Percentiles rank a stretch among this genome's conserved stretches.
phyloP scores from a whole-genome alignment of 64 coral and sea anemone genomes.

The Dendrophyllia cribrosa region DNA sequence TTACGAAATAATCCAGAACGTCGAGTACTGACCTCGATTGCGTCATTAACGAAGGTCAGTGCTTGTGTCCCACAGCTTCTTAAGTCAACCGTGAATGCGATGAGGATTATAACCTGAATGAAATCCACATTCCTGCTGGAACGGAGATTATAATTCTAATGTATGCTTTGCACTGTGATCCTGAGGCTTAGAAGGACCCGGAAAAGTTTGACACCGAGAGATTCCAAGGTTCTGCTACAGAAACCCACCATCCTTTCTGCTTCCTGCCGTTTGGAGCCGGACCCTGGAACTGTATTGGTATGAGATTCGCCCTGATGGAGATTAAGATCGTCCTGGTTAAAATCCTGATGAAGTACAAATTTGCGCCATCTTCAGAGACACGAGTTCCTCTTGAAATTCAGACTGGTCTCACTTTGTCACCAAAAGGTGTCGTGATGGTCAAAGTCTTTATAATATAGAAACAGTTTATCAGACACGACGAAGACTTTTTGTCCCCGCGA shows the following conservation, averaged over 20 bases:
- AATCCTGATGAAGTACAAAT: constrained; percentile 59
- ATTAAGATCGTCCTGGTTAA: constrained; percentile 59
- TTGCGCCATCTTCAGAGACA: constrained; percentile 63
- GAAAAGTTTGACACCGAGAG: constrained; percentile 78
- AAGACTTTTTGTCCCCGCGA: no score
- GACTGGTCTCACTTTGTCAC: background rate
- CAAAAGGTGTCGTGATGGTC: constrained; percentile 37
- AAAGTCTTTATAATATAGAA: no score
- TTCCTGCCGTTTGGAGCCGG: constrained; percentile 64
- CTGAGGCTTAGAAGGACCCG: constrained; percentile 61
- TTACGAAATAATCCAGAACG: constrained; percentile 24
- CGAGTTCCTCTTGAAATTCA: constrained; percentile 52
- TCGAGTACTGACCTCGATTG: constrained; percentile 80
- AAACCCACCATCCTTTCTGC: constrained; percentile 65
- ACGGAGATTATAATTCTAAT: constrained; percentile 59
- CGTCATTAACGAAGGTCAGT: constrained; percentile 60
- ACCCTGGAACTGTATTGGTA: constrained; percentile 67
- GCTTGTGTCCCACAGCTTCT: constrained; percentile 42
- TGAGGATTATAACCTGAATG: constrained; percentile 49
- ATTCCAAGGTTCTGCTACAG: constrained; percentile 61
- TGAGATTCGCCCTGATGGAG: constrained; percentile 64
- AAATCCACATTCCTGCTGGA: constrained; percentile 61
- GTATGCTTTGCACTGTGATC: constrained; percentile 65
- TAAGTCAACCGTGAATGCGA: constrained; percentile 31
- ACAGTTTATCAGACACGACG: no score